Base-by-base conservation (phyloP, 2,797 vertebrate species). In the Anguilla marmorata region DNA sequence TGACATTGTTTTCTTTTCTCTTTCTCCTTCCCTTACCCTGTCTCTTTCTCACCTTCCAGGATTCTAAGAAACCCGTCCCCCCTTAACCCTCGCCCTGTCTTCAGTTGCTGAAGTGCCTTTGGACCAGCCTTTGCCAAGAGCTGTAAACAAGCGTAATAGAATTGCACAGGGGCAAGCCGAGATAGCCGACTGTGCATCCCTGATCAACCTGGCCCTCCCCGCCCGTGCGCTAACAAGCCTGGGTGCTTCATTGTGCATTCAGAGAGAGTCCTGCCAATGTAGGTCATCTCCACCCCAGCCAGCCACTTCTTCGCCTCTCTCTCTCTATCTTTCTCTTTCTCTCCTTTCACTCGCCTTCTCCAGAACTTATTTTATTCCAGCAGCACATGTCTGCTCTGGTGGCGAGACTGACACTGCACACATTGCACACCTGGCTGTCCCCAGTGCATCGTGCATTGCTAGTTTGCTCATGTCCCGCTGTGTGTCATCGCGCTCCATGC, bases 91-190 rank as follows among this genome's bases (percentile, higher is more conserved):
- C 87, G 85, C 89, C 91, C 89, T 93, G 88, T 92, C 90, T 92
- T 88, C 85, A 88, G 87, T 92, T 90, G 91, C 93, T 89, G 87
- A 92, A 90, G 86, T 93, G 93, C 93, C 91, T 94, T 94, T 93
- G 90, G 91, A 91, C 90, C 88, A 90, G 91, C 85, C 85, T 93
- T 94, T 95, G 94, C 93, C 94, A 95, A 93, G 88, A 94, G 93
- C 93, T 89, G 94, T 93, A 94, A 95, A 94, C 93, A 94, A 94
- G 91, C 93, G 91, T 93, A 94, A 94, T 94, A 93, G 92, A 95
- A 95, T 93, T 92, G 94, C 92, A 89, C 91, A 90, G 87, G 89
- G 93, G 91, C 93, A 94, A 93, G 63, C 91, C 1, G 90, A 92
- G 92, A 93, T 92, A 92, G 93, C 91, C 86, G 84, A 90, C 91